Base-by-base conservation (phyloP, 2,113 vertebrate species). In the Eulemur macaco region DNA sequence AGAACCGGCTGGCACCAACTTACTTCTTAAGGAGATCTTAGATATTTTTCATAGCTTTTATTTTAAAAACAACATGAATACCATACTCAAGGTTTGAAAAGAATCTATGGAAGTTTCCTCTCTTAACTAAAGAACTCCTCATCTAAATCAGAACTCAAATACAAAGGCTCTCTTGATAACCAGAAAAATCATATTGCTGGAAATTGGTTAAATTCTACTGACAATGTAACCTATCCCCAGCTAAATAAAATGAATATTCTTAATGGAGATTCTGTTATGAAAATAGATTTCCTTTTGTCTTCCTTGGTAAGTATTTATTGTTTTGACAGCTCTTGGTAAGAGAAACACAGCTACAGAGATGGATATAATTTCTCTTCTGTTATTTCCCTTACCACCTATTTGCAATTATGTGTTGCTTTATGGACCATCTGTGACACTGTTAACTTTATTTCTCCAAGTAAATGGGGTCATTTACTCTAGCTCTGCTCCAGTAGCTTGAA, bases 301-400 rank as follows among this genome's bases (percentile, higher is more conserved):
- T 50, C 39, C 20, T 18, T 91, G 37, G 5, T 74, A 58, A 76
- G 23, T 66, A 23, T 52, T 92, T 1, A 0, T 7, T 63, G 37
- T 84, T 98, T 95, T 87, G 29, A 80, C 6, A 69, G 60, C 23
- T 95, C 71, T 52, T 83, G 84, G 52, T 92, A 92, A 73, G 73
- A 84, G 94, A 37, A 50, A 78, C 29, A 47, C 20, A 83, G 63
- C 47, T 66, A 86, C n/a, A 45, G 27, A 34, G 74, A 94, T 56
- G 71, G 68, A 60, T 87, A 15, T 45, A 74, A 11, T 93, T 89
- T 69, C 56, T 94, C 52, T 92, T 69, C 56, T 52, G 18, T 60
- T 78, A 64, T 95, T 94, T 91, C 58, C 39, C 63, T 78, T 68
- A 54, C 31, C 77, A 58, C 14, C 17, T 39, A n/a, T 85, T 77